These are phyloP conservation scores for Adelosebastes latens DNA, from an alignment of 2,797 vertebrate genomes.

Conservation along the genomic window DNA sequence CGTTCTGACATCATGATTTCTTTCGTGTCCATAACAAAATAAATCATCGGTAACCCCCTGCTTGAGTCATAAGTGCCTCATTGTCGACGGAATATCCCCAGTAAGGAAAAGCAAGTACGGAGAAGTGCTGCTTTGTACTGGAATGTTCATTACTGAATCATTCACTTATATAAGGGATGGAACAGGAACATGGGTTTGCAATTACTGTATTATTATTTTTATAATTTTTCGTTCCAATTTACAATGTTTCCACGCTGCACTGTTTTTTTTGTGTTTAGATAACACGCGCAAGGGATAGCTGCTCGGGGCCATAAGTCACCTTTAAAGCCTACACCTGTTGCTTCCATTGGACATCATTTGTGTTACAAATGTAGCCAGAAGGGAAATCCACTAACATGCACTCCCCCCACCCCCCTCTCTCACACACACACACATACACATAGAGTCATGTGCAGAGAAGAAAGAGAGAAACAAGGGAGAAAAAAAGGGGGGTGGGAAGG, in stretches of 20 bases:
- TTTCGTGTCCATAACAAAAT: not conserved
- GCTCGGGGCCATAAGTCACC: conserved; percentile 33
- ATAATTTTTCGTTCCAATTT: not conserved
- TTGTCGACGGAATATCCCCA: conserved; percentile 30
- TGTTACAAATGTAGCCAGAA: conserved; percentile 49
- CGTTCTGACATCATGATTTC: conserved; percentile 10
- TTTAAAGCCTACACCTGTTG: conserved; percentile 75
- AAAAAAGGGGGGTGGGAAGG: not conserved
- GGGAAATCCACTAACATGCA: conserved; percentile 21
- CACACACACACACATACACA: not conserved
- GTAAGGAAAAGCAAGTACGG: not conserved
- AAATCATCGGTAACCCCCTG: conserved; percentile 23
- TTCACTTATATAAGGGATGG: not conserved
- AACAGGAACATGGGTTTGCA: not conserved
- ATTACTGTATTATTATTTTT: not conserved
- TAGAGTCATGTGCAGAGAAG: conserved; percentile 8
- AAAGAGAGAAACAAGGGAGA: conserved; percentile 8
- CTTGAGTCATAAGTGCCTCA: conserved; percentile 39
- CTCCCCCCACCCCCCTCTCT: not conserved
- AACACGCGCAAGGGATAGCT: conserved; percentile 20
- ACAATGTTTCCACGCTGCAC: not conserved
- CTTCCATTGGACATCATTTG: conserved; percentile 59
- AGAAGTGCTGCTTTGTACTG: not conserved
- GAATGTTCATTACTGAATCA: not conserved
- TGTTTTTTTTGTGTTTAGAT: conserved; percentile 2